phyloP scores from a whole-genome alignment of 2,113 vertebrate genomes.

The Gallinago media region DNA sequence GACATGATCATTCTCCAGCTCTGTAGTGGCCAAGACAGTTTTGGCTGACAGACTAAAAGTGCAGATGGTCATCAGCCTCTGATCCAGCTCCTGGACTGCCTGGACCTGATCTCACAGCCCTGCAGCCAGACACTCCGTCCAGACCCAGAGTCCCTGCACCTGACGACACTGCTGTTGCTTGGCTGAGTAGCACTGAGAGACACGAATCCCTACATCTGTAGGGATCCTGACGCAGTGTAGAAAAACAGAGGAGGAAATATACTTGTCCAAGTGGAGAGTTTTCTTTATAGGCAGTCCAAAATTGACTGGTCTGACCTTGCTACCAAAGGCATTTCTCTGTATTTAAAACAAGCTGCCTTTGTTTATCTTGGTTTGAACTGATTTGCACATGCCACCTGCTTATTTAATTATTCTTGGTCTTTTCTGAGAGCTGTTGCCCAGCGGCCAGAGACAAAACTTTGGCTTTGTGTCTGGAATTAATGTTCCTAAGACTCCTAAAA shows the following conservation, averaged over 20 bases:
- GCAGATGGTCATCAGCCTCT: constrained; percentile 61
- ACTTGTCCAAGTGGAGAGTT: constrained; percentile 2
- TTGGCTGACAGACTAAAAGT: constrained; percentile 34
- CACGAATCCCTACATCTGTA: neutral
- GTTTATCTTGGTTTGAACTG: neutral
- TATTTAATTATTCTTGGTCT: neutral
- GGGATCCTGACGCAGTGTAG: neutral
- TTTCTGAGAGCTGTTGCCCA: neutral
- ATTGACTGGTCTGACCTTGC: neutral
- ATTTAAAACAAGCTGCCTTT: neutral
- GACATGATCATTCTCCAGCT: constrained; percentile 39
- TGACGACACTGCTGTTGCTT: constrained; percentile 47
- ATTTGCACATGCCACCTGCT: constrained; percentile 9
- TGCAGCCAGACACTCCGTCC: constrained; percentile 31
- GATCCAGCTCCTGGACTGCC: constrained; percentile 51
- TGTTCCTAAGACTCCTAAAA: neutral
- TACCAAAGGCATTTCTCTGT: neutral
- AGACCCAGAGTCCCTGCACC: constrained; percentile 31
- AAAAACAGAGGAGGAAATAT: neutral
- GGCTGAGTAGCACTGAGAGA: neutral
- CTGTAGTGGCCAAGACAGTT: constrained; percentile 26
- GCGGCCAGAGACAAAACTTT: neutral
- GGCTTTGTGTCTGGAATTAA: neutral
- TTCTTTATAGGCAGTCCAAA: constrained; percentile 15
- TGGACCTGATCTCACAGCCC: constrained; percentile 33